Evolutionary conservation across 2,797 vertebrate genomes (phyloP).

Genomic region (Atherinosoma microstoma): DNA sequence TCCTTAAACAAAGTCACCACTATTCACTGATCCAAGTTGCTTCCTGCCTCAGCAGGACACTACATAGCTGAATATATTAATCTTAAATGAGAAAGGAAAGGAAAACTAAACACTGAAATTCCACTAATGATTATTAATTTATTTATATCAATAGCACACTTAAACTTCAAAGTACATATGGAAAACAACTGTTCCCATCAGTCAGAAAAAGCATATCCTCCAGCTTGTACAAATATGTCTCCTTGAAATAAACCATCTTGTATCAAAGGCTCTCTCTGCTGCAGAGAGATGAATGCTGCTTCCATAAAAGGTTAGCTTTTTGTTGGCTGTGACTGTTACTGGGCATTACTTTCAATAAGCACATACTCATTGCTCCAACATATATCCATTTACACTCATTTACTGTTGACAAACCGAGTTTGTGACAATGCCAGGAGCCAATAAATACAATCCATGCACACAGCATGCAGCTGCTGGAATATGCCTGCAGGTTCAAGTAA

Average conservation of each 20-base stretch:
- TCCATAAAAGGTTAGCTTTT: conserved; percentile 56
- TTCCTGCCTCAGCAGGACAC: conserved; percentile 3
- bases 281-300: conserved; percentile 62
- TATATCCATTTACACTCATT: conserved; percentile 76
- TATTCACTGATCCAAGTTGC: neutral
- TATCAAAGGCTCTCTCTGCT: conserved; percentile 40
- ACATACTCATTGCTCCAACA: conserved; percentile 67
- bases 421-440: conserved; percentile 60
- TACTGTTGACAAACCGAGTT: conserved; percentile 68
- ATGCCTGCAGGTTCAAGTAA: conserved; percentile 66
- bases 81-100: neutral
- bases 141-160: conserved; percentile 32
- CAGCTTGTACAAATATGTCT: conserved; percentile 41
- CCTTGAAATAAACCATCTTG: conserved; percentile 49
- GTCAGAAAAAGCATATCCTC: conserved; percentile 37
- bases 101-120: conserved; percentile 19
- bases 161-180: conserved; percentile 21
- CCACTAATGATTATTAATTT: conserved; percentile 22
- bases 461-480: conserved; percentile 65
- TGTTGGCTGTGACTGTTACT: conserved; percentile 71
- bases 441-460: conserved; percentile 63
- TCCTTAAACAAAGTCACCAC: neutral
- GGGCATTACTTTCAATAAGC: conserved; percentile 78
- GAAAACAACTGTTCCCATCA: conserved; percentile 39
- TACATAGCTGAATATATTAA: conserved; percentile 2